Evolutionary conservation across 2,113 vertebrate genomes (phyloP), one percentile per base, ranked within the genome.

Genomic region (Paramisgurnus dabryanus): DNA sequence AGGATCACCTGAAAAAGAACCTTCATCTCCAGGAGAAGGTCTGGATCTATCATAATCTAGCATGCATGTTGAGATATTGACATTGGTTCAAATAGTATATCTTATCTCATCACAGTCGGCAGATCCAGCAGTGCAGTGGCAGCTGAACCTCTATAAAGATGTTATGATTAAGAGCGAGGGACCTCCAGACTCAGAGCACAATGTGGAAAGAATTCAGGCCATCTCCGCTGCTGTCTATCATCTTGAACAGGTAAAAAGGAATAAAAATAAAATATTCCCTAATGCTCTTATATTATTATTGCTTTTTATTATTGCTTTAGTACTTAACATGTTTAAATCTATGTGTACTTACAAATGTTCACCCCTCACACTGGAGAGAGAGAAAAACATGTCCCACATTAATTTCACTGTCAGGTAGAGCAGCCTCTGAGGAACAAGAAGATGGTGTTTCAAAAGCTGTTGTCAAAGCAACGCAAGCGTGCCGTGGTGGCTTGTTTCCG

Each of bases 401-500:
- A 6, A 40, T 74, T 49, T 58, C 86, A 83, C 76, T 78, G 18
- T 11, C 76, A 99, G 98, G 96, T 99, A 85, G 98, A 99, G 83
- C 95, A 94, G 79, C 98, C 98, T 61, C 89, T 98, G 85, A 94
- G 98, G 83, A 97, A 95, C 78, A 98, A 98, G 91, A 99, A 98
- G 89, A 93, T 92, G 5, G 94, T 97, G 45, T 93, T 92, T 93
- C 96, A 99, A 65, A 99, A 98, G 86, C 93, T 99, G n/a, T 86
- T 99, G 67, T 99, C 98, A 84, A 99, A 99, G 64, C 98, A 99
- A 89, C 94, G 97, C 17, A 99, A 99, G 89, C 94, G 98, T 70
- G 98, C 98, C 0, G 98, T 99, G 68, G 98, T 99, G 83, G 98
- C 98, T 8, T 99, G 98, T 90, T 99, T 99, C 91, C 95, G 98